These are phyloP conservation scores for Brachionus rotundiformis DNA, from an alignment of 1,140 invertebrate genomes.

Conservation along the genomic window DNA sequence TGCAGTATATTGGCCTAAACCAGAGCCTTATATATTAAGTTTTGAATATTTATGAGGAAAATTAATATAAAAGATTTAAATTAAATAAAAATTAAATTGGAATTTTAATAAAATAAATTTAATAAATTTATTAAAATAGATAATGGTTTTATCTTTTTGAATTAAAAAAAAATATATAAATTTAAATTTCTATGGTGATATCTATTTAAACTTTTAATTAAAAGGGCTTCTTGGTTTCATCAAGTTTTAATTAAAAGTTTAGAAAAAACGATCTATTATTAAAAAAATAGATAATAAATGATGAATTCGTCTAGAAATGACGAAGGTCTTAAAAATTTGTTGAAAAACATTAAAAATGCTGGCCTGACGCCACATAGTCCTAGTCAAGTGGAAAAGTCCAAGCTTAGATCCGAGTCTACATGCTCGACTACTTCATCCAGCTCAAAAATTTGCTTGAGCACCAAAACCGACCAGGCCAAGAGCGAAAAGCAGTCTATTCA, in stretches of 20 bases:
- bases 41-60: too few relatives aligned
- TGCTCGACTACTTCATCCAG: background rate
- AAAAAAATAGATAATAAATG: background rate
- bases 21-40: too few relatives aligned
- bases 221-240: background rate
- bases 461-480: background rate
- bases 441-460: background rate
- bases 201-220: background rate
- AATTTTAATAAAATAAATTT: too few relatives aligned
- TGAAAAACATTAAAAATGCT: constrained; percentile 11
- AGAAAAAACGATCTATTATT: background rate
- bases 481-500: constrained; percentile 22
- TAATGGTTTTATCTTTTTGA: too few relatives aligned
- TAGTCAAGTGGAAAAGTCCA: background rate
- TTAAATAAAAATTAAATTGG: too few relatives aligned
- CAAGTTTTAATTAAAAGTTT: background rate
- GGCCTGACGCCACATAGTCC: background rate
- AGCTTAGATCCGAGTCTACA: background rate
- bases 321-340: constrained; percentile 5
- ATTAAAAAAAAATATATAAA: background rate
- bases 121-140: too few relatives aligned
- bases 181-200: background rate
- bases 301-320: constrained; percentile 25
- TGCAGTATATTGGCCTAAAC: too few relatives aligned
- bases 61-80: too few relatives aligned